Evolutionary conservation across 2,113 vertebrate species (phyloP).

Genomic region (Patagioenas fasciata): DNA sequence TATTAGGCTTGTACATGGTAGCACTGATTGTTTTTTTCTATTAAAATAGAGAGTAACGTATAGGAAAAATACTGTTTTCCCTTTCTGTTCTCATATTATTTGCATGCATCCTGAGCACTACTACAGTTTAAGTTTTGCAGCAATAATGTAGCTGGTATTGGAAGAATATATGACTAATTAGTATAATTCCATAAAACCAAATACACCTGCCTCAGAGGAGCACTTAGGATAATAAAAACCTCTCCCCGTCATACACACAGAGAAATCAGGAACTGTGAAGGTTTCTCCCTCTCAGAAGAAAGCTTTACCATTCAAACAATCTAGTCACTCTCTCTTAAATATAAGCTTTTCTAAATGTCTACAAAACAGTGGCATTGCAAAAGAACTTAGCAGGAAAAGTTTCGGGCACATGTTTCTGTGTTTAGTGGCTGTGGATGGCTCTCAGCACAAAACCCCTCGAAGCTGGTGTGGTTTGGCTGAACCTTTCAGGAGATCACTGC

Average conservation of each 20-base stretch:
- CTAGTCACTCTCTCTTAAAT: background rate
- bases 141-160: background rate
- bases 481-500: background rate
- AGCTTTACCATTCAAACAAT: background rate
- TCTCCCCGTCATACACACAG: background rate
- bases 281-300: background rate
- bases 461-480: background rate
- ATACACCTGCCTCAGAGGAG: constrained; percentile 47
- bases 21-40: constrained; percentile 55
- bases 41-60: constrained; percentile 53
- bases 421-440: fast-evolving
- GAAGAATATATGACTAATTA: constrained; percentile 44
- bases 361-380: background rate
- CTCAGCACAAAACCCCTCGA: background rate
- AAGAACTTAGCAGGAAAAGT: background rate
- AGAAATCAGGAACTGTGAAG: background rate
- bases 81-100: constrained; percentile 17
- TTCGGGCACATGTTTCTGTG: background rate
- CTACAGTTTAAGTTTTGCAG: background rate
- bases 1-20: constrained; percentile 50
- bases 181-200: constrained; percentile 32
- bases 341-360: background rate
- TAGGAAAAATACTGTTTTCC: constrained; percentile 39
- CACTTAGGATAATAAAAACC: constrained; percentile 33
- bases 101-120: background rate